These are phyloP conservation scores for Hedychridium roseum DNA, from an alignment of 2,888 invertebrate genomes.

Conservation along the genomic window DNA sequence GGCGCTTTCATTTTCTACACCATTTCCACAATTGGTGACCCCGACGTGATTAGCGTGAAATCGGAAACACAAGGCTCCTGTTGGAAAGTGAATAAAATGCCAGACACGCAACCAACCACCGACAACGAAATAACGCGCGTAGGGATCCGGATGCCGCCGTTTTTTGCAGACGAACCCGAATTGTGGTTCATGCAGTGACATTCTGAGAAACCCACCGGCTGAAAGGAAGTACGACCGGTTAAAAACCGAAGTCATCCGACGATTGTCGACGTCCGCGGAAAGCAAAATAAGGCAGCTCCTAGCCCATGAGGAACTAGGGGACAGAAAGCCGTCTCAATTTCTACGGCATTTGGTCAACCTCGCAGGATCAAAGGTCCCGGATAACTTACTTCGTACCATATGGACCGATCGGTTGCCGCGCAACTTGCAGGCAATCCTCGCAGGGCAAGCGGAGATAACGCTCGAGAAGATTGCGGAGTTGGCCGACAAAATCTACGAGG, in stretches of 20 bases:
- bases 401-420: not conserved
- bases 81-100: no score
- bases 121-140: no score
- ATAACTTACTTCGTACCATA: not conserved
- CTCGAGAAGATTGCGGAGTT: not conserved
- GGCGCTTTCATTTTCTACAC: no score
- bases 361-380: not conserved
- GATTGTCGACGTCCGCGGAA: not conserved
- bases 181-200: no score
- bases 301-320: not conserved
- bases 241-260: not conserved
- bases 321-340: constrained; percentile 3
- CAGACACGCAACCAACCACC: no score
- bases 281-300: not conserved
- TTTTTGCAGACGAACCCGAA: no score
- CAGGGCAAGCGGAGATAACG: not conserved
- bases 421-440: not conserved
- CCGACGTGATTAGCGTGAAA: no score
- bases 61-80: no score
- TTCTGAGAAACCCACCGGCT: not conserved
- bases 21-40: no score
- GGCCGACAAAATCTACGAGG: not conserved
- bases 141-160: no score
- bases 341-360: not conserved
- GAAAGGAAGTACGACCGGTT: not conserved